phyloP scores from a whole-genome alignment of 2,113 vertebrate species.

The Megaceryle maxima region DNA sequence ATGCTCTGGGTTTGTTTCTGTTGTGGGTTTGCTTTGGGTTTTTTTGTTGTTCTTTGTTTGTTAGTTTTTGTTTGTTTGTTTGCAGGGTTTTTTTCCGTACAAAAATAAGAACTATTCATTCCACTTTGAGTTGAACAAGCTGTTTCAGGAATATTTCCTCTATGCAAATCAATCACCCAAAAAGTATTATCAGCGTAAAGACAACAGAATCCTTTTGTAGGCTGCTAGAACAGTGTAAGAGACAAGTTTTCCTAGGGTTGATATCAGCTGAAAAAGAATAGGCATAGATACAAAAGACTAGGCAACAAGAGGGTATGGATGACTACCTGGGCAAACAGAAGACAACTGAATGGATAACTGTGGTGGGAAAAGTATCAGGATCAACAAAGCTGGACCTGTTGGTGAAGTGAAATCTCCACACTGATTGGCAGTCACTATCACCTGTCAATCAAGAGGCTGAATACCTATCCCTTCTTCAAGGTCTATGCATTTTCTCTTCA shows the following conservation, averaged over 20 bases:
- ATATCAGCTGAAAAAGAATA: background rate
- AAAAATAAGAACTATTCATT: background rate
- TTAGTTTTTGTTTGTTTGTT: no score
- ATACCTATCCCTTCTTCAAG: background rate
- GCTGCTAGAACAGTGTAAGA: background rate
- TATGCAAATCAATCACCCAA: background rate
- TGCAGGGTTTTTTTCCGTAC: background rate
- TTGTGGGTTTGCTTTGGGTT: no score
- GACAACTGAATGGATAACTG: background rate
- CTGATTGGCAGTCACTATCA: background rate
- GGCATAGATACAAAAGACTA: background rate
- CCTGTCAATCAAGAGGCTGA: background rate
- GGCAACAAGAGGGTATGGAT: background rate
- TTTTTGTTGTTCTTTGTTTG: no score
- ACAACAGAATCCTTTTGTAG: background rate
- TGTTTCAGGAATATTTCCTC: no score
- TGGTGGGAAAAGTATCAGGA: background rate
- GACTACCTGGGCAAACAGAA: background rate
- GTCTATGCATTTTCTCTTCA: background rate
- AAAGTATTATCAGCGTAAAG: background rate
- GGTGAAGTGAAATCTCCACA: background rate
- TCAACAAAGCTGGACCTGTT: background rate
- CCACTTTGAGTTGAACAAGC: no score
- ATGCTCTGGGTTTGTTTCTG: background rate
- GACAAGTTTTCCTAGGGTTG: background rate